Evolutionary conservation across 2,113 vertebrate genomes (phyloP).

Genomic region (Xenopus borealis): DNA sequence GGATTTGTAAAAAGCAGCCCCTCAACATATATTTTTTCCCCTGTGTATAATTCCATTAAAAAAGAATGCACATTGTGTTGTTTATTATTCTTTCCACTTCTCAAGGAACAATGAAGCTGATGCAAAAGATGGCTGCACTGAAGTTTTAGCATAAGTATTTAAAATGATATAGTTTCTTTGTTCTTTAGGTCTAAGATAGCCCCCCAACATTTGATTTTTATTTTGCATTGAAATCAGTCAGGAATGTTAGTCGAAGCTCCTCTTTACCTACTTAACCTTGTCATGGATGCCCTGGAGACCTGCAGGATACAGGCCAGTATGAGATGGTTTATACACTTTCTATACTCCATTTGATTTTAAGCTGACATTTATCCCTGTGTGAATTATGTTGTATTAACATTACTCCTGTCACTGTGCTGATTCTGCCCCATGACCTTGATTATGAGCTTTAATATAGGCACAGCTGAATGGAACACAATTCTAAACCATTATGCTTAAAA

Average conservation of each 20-base stretch:
- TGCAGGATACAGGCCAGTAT: constrained; percentile 33
- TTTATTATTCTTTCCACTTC: constrained; percentile 30
- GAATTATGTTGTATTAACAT: constrained; percentile 47
- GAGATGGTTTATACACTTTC: constrained; percentile 45
- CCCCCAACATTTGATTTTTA: constrained; percentile 26
- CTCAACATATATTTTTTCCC: no score
- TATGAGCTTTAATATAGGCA: constrained; percentile 36
- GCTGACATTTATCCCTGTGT: constrained; percentile 46
- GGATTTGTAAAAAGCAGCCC: no score
- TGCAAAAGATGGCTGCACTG: neutral
- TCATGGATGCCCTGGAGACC: constrained; percentile 36
- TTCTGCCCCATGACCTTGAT: constrained; percentile 35
- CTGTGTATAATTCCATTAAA: neutral
- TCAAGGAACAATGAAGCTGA: constrained; percentile 10
- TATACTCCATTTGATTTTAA: constrained; percentile 43
- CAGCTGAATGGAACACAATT: neutral
- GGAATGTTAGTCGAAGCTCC: constrained; percentile 41
- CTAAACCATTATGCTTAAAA: no score
- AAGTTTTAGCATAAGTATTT: no score
- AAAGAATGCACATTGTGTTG: constrained; percentile 32
- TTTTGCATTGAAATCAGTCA: constrained; percentile 34
- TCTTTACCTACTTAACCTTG: constrained; percentile 46
- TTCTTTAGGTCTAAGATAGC: neutral
- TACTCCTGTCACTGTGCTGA: constrained; percentile 40
- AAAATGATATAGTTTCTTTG: no score